Base-by-base conservation (phyloP, 2,888 invertebrate genomes). In the Meghimatium bilineatum region DNA sequence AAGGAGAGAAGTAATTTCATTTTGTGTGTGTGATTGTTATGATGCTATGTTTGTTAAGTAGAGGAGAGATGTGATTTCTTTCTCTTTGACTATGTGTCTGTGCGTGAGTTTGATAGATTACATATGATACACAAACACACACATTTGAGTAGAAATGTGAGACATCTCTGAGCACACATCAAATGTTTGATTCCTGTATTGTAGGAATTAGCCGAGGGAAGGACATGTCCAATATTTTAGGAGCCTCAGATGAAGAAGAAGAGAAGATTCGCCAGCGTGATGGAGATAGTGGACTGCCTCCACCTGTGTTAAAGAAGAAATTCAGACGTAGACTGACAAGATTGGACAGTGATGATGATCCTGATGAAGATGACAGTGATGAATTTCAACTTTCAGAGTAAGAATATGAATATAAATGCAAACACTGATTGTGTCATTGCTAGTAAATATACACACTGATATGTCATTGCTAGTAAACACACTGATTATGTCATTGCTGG, bases 361-460 rank as follows among this genome's bases (percentile, higher is more conserved):
- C 95, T 83, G 97, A 85, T 2, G 82, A 83, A 1, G 81, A 76
- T 26, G 86, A 91, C 52, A 98, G 98, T 91, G 98, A 98, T 93
- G 98, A 98, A 93, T 98, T 98, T 92, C 97, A 97, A 92, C 97
- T 97, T 69, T 96, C 96, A 0, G 96, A 96, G 95, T 96, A 94
- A 88, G 90, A 23, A 49, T n/a, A 49, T 49, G 29, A 23, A 56
- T 3, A 20, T 17, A 17, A 12, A 17, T 20, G 3, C 56, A 23
- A 8, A 56, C 56, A 56, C 3, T 44, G 5, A 44, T 44, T 44
- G 44, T 44, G 6, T 44, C 44, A 8, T 44, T 8, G 6, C 44
- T 44, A 12, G 6, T 44, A n/a, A n/a, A n/a, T n/a, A n/a, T n/a
- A n/a, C 44, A 44, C 44, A 44, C 44, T 44, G 5, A 12, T 12